phyloP scores from a whole-genome alignment of 2,797 vertebrate species.

The Melanotaenia pygmaea region DNA sequence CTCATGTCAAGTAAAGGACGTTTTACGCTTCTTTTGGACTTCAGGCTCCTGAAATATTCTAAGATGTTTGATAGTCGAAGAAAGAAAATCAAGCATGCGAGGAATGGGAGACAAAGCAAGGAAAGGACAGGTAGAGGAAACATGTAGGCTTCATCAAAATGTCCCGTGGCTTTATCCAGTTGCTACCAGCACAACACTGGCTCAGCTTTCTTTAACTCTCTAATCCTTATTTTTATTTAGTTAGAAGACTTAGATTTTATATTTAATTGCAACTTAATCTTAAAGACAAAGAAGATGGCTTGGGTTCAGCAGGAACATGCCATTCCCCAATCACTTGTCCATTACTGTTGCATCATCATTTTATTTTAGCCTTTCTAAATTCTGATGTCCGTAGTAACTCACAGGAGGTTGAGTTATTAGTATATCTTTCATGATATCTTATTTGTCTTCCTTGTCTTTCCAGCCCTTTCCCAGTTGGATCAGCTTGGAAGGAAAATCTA shows the following conservation, averaged over 20 bases:
- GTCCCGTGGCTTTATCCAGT: background rate
- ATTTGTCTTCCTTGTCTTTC: background rate
- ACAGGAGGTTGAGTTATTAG: background rate
- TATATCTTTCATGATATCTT: background rate
- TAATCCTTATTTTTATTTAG: background rate
- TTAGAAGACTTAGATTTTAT: background rate
- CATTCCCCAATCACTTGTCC: background rate
- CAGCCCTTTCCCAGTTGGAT: too few relatives aligned
- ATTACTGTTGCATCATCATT: background rate
- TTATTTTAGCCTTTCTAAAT: background rate
- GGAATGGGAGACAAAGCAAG: too few relatives aligned
- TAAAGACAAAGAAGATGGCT: background rate
- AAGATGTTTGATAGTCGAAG: background rate
- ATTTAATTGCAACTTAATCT: background rate
- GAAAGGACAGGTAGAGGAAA: background rate
- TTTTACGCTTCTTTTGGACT: background rate
- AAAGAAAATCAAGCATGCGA: background rate
- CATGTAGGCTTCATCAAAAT: background rate
- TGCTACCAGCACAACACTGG: too few relatives aligned
- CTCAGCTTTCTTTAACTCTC: too few relatives aligned
- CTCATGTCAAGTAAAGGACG: background rate
- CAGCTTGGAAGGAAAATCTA: background rate
- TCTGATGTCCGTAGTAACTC: background rate
- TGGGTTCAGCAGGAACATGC: background rate
- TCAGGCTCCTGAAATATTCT: background rate